These are phyloP conservation scores for Helobdella robusta DNA, from an alignment of 2,888 invertebrate species.

Conservation along the genomic window DNA sequence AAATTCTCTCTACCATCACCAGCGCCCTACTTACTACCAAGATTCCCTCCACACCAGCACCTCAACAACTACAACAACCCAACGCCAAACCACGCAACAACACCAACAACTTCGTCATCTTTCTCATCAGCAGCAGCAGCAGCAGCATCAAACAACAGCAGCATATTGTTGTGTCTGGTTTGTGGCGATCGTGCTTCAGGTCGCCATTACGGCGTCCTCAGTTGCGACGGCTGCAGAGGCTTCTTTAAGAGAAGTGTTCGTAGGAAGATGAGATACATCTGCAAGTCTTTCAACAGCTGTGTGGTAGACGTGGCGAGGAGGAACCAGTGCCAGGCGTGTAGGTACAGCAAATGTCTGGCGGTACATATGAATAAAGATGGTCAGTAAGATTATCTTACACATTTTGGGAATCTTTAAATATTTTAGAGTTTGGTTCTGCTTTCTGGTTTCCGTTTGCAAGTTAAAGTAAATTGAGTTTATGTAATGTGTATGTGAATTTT, in stretches of 20 bases:
- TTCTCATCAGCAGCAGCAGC: not conserved
- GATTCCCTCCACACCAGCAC: no score
- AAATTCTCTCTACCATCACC: no score
- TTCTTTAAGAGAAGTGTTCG: slow-evolving; percentile 88
- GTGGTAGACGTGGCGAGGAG: slow-evolving; percentile 80
- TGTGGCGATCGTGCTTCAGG: slow-evolving; percentile 53
- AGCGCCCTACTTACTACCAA: no score
- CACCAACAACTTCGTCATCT: not conserved
- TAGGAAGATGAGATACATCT: slow-evolving; percentile 76
- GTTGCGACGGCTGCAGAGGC: slow-evolving; percentile 60
- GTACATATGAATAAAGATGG: slow-evolving; percentile 90
- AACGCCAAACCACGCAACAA: no score
- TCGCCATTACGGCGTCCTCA: slow-evolving; percentile 52
- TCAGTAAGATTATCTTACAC: slow-evolving; percentile 50
- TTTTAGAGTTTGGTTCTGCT: no score
- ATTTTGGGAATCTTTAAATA: no score
- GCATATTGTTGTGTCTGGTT: slow-evolving; percentile 43
- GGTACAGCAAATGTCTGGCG: slow-evolving; percentile 77
- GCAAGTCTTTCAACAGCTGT: slow-evolving; percentile 78
- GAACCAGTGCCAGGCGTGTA: slow-evolving; percentile 88
- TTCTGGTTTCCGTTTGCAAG: no score
- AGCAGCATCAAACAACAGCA: no score
- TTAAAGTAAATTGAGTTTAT: no score
- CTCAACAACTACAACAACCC: no score
- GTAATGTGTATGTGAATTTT: no score